phyloP scores from a whole-genome alignment of 2,797 vertebrate genomes.

The Macropus fuliginosus region DNA sequence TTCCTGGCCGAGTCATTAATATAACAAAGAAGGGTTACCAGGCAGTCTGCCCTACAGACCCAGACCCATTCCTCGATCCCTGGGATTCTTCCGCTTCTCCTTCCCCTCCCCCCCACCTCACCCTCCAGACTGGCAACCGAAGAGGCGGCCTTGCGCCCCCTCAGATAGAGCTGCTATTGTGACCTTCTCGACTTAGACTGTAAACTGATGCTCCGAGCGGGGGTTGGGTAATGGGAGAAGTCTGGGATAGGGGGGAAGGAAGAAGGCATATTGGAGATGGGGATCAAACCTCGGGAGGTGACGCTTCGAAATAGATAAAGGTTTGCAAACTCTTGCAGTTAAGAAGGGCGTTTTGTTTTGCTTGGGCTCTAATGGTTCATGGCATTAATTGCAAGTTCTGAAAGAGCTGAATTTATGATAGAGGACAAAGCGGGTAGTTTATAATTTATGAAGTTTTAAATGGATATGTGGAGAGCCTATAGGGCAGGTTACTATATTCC shows the following conservation, averaged over 20 bases:
- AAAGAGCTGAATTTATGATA: slow-evolving; percentile 89
- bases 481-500: background rate
- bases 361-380: slow-evolving; percentile 90
- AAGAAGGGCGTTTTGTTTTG: slow-evolving; percentile 80
- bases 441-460: slow-evolving; percentile 98
- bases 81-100: background rate
- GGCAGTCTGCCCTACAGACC: background rate
- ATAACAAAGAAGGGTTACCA: background rate
- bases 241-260: slow-evolving; percentile 46
- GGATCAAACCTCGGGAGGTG: slow-evolving; percentile 28
- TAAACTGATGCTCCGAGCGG: slow-evolving; percentile 11
- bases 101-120: slow-evolving; percentile 75
- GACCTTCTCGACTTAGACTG: slow-evolving; percentile 55
- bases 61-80: background rate
- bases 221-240: slow-evolving; percentile 60
- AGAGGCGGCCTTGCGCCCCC: slow-evolving; percentile 61
- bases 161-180: slow-evolving; percentile 75
- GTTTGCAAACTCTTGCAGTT: slow-evolving; percentile 62
- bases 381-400: slow-evolving; percentile 92
- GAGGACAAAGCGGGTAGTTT: slow-evolving; percentile 91
- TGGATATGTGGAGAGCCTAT: slow-evolving; percentile 66
- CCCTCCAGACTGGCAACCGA: slow-evolving; percentile 26
- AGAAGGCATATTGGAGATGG: slow-evolving; percentile 32
- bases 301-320: slow-evolving; percentile 62
- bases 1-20: background rate